Evolutionary conservation across 2,888 invertebrate species (phyloP).

Genomic region (Melinopterus prodromus): DNA sequence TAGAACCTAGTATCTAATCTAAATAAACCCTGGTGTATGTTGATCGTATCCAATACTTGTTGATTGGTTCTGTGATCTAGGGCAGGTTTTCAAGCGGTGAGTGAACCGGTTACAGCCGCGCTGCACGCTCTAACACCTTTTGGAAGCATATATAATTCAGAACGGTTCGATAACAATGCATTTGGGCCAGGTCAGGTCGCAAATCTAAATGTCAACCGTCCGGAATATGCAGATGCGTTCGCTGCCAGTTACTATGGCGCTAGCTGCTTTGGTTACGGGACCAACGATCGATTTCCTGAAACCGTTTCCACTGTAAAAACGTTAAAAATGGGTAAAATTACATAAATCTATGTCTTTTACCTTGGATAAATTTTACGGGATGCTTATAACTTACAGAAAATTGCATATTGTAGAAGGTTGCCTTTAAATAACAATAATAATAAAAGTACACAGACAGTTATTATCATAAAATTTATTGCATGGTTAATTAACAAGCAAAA

Average conservation of each 20-base stretch:
- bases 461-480: no score
- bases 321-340: no score
- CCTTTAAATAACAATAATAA: no score
- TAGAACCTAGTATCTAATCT: no score
- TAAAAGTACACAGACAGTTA: no score
- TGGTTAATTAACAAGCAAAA: no score
- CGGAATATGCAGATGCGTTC: conserved; percentile 20
- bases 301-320: neutral
- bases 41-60: neutral
- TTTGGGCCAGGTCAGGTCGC: conserved; percentile 20
- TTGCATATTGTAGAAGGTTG: no score
- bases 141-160: conserved; percentile 10
- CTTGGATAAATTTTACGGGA: no score
- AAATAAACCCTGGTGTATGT: neutral
- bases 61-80: neutral
- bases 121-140: conserved; percentile 6
- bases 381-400: no score
- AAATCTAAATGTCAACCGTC: conserved; percentile 21
- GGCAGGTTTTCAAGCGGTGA: neutral
- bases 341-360: no score
- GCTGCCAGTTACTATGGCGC: neutral
- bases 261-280: neutral
- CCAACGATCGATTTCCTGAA: neutral
- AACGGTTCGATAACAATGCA: conserved; percentile 13
- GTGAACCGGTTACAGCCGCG: neutral